phyloP scores from a whole-genome alignment of 2,113 vertebrate genomes.

The Tupaia chinensis region DNA sequence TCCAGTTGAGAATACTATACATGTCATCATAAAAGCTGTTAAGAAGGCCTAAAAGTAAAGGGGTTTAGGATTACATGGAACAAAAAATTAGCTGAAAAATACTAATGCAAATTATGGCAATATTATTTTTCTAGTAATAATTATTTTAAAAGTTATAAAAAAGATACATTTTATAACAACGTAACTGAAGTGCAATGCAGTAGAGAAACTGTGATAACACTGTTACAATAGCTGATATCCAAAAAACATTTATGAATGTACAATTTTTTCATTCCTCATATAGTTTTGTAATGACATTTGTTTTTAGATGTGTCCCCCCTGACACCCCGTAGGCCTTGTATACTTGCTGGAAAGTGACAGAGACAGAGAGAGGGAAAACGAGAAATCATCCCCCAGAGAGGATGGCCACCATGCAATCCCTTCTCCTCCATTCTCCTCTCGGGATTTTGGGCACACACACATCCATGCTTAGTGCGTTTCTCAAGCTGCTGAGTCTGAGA shows the following conservation, averaged over 20 bases:
- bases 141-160: background rate
- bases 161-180: background rate
- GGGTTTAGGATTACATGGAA: background rate
- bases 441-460: too few relatives aligned
- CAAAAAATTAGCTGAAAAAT: background rate
- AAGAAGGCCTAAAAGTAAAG: background rate
- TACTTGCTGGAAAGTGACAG: too few relatives aligned
- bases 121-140: background rate
- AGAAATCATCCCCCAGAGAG: too few relatives aligned
- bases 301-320: too few relatives aligned
- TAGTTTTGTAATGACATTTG: background rate
- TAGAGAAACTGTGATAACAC: background rate
- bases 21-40: background rate
- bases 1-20: too few relatives aligned
- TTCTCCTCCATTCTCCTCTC: too few relatives aligned
- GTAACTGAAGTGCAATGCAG: background rate
- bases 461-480: too few relatives aligned
- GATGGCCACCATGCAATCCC: too few relatives aligned
- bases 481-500: too few relatives aligned
- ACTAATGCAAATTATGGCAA: background rate
- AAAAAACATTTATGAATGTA: constrained; percentile 37
- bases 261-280: background rate
- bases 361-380: too few relatives aligned
- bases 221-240: background rate
- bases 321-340: too few relatives aligned